Evolutionary conservation across 2,113 vertebrate genomes (phyloP).

Genomic region (Cochlearius cochlearius): DNA sequence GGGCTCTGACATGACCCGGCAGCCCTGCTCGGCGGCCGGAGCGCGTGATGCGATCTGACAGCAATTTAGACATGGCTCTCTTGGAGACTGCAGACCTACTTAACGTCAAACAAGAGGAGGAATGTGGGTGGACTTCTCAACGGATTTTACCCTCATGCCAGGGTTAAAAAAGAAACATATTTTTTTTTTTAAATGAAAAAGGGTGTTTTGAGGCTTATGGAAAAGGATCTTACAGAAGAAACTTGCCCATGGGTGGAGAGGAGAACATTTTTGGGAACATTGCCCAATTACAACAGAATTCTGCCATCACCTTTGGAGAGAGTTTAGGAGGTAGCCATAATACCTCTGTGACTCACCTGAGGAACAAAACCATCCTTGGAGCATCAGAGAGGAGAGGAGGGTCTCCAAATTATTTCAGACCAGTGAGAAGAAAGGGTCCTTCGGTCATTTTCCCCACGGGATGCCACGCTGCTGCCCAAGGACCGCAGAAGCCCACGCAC

Average conservation of each 20-base stretch:
- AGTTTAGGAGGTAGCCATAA: not conserved
- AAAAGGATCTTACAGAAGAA: not conserved
- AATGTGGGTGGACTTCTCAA: not conserved
- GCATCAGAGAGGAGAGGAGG: not conserved
- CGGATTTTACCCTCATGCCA: not conserved
- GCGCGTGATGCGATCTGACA: not conserved
- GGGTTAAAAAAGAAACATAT: not conserved
- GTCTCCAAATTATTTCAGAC: not conserved
- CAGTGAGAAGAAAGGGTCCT: not conserved
- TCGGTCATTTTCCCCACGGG: not conserved
- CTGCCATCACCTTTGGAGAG: not conserved
- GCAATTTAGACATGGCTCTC: not conserved
- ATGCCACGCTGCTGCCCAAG: not conserved
- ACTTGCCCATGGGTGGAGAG: not conserved
- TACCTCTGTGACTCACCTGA: not conserved
- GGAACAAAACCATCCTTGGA: not conserved
- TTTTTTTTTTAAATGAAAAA: too few species aligned
- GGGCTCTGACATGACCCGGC: not conserved
- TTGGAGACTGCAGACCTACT: not conserved
- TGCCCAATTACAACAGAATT: not conserved
- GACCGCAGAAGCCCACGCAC: accelerated
- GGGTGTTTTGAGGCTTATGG: not conserved
- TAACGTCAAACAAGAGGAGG: not conserved
- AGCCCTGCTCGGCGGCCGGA: not conserved
- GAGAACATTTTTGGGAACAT: not conserved